Evolutionary conservation across 2,888 invertebrate genomes (phyloP), one percentile per base, ranked within the genome.

Genomic region (Acanthosepion pharaonis): DNA sequence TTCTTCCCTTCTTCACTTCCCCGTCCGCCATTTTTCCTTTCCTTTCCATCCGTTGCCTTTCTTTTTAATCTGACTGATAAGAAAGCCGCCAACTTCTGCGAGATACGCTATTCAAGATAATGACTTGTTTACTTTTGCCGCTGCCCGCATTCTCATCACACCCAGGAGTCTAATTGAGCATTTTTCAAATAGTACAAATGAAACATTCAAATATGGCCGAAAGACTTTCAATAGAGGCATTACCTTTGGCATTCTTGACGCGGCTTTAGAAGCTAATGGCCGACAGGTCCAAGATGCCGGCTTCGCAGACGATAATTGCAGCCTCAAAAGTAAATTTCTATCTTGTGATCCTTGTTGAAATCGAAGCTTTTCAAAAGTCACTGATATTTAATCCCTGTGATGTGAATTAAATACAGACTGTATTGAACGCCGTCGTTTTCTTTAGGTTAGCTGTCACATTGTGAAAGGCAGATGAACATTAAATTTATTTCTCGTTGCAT

Each of bases 141-240:
- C 53, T 33, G 53, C 53, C 93, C 51, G 23, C 53, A 49, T 93
- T 93, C 28, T 93, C 93, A n/a, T 51, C n/a, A n/a, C n/a, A 93
- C 93, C 49, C 51, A 53, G 20, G n/a, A 28, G 49, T 93, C 93
- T 93, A 93, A 93, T 93, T 93, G 93, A 53, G 49, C 49, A 93
- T 53, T 49, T 53, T 93, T 93, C 28, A 93, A 93, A 93, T 53
- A 49, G 33, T n/a, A 93, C 93, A 93, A 93, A 93, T 93, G 93
- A 93, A 93, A 93, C 93, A 93, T 48, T 49, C 93, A 93, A 48
- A 93, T 48, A 93, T 93, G 49, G 53, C 93, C 93, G 49, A 93
- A 51, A 93, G 93, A 23, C 93, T 93, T 93, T 93, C 93, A 51
- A 93, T 93, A 33, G 53, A 28, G 53, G n/a, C 93, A 93, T 51